Conservation (phyloP, 2,113 vertebrate genomes). For the Leptodactylus fuscus region DNA sequence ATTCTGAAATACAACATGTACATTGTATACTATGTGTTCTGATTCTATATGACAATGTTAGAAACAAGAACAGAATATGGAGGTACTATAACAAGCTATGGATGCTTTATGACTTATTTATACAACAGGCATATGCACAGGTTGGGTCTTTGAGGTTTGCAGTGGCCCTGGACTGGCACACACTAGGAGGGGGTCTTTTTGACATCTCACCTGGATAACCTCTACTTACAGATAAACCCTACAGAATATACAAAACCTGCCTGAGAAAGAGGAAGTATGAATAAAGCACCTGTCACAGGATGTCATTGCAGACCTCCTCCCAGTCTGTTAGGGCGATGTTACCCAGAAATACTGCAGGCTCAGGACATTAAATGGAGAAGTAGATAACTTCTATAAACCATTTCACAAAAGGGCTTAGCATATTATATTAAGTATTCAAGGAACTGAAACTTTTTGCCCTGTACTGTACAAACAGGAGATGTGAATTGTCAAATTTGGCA, state of each 20-base stretch:
- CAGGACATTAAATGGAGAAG: not conserved
- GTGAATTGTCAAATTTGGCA: not conserved
- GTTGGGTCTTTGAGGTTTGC: not conserved
- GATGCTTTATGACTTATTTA: no score
- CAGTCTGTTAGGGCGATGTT: not conserved
- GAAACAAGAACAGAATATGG: no score
- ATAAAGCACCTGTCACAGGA: slow-evolving; percentile 40
- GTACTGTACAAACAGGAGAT: not conserved
- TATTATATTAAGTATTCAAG: not conserved
- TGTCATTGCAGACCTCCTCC: slow-evolving; percentile 30
- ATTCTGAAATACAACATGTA: no score
- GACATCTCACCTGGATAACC: not conserved
- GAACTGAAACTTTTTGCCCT: not conserved
- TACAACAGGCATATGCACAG: no score
- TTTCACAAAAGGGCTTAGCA: not conserved
- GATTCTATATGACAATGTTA: no score
- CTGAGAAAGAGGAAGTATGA: slow-evolving; percentile 54
- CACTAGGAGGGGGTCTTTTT: not conserved
- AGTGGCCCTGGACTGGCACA: not conserved
- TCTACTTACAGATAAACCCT: not conserved
- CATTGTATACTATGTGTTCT: no score
- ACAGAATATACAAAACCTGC: not conserved
- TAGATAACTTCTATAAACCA: not conserved
- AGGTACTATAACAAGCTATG: no score
- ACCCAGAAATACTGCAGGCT: not conserved